Conservation (phyloP, 1,140 invertebrate genomes). For the Hesperophylax magnus region DNA sequence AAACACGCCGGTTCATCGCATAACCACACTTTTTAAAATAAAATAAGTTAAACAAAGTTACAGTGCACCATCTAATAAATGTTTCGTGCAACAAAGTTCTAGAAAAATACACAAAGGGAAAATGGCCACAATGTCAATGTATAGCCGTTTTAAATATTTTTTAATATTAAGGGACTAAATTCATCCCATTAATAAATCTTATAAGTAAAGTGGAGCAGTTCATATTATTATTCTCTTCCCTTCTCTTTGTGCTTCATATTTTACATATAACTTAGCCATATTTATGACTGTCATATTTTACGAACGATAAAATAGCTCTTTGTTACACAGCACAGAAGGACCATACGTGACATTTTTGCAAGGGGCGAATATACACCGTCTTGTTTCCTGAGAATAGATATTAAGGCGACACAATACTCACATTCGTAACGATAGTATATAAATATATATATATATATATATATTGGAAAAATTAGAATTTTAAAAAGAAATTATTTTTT, state of each 20-base stretch:
- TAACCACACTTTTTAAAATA: too few relatives aligned
- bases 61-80: too few relatives aligned
- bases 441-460: too few relatives aligned
- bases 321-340: conserved; percentile 46
- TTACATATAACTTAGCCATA: conserved; percentile 57
- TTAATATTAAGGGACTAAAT: background rate
- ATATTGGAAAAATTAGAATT: too few relatives aligned
- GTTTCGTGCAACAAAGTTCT: background rate
- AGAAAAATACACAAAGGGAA: background rate
- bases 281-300: conserved; percentile 57
- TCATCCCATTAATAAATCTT: background rate
- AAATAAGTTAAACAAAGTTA: too few relatives aligned
- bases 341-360: conserved; percentile 53
- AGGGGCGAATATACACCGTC: conserved; percentile 10
- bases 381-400: conserved; percentile 4
- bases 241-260: conserved; percentile 49
- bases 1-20: too few relatives aligned
- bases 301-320: conserved; percentile 57
- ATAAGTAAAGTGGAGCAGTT: background rate
- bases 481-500: too few relatives aligned
- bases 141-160: background rate
- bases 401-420: too few relatives aligned
- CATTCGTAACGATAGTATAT: too few relatives aligned
- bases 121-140: background rate
- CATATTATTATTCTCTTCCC: background rate